Conservation (phyloP, 2,113 vertebrate species). For the Oreocharis arfaki region DNA sequence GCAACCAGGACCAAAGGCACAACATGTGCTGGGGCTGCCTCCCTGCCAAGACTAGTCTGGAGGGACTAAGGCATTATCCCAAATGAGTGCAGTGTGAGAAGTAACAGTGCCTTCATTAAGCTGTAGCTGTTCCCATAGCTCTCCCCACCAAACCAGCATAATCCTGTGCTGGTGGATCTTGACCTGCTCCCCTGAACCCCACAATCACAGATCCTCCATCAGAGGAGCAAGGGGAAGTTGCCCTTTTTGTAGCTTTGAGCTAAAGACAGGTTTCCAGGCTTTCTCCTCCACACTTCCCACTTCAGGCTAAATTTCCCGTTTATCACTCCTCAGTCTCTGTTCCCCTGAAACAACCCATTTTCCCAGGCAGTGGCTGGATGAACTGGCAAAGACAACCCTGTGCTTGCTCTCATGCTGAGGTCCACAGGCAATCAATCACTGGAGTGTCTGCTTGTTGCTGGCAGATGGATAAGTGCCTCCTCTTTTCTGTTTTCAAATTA, state of each 20-base stretch:
- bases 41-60: no score
- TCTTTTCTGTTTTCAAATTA: not conserved
- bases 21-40: not conserved
- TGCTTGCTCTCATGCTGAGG: not conserved
- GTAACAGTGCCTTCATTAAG: not conserved
- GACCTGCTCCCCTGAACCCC: not conserved
- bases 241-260: not conserved
- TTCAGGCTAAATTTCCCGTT: rapidly evolving
- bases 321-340: not conserved
- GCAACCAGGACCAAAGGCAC: not conserved
- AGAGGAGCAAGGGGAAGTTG: not conserved
- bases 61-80: not conserved
- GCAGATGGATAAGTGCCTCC: not conserved
- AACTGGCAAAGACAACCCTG: not conserved
- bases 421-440: not conserved
- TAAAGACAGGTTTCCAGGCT: not conserved
- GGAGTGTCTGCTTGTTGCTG: not conserved
- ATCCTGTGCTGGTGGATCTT: not conserved
- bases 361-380: not conserved
- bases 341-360: not conserved
- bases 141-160: not conserved
- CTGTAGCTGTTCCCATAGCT: not conserved
- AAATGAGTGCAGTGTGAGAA: not conserved
- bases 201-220: not conserved
- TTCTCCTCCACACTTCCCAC: not conserved